Conservation (phyloP, 1,140 invertebrate species). For the Nasonia vitripennis region DNA sequence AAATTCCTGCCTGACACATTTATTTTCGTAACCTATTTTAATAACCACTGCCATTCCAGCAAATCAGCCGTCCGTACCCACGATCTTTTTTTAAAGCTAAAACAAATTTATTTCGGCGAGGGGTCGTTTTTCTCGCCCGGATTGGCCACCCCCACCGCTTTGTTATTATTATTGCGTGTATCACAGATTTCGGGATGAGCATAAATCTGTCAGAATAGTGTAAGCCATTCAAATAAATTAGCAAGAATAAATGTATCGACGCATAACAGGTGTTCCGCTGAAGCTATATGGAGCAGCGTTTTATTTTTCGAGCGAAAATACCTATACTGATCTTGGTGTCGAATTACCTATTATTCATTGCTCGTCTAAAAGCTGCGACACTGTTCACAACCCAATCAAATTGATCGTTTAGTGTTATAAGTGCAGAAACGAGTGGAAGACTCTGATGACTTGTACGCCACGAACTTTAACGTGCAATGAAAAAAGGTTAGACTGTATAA, state of each 20-base stretch:
- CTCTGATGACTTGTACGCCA: background rate
- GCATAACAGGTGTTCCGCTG: background rate
- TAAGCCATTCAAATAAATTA: background rate
- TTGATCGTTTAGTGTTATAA: background rate
- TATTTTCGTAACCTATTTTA: constrained; percentile 1
- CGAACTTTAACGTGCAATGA: background rate
- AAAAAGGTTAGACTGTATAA: background rate
- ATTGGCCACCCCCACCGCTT: background rate
- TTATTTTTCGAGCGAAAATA: background rate
- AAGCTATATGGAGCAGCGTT: background rate
- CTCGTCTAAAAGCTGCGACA: background rate
- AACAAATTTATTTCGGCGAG: background rate
- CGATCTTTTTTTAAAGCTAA: background rate
- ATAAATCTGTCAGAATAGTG: background rate
- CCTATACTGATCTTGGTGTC: background rate
- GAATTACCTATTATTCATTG: background rate
- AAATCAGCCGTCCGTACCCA: background rate
- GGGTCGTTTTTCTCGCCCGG: background rate
- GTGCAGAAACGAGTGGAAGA: background rate
- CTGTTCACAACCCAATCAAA: background rate
- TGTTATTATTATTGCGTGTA: constrained; percentile 29
- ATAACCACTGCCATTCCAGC: background rate
- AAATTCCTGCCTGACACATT: background rate
- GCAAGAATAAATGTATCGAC: background rate
- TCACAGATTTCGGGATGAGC: constrained; percentile 26